phyloP scores from a whole-genome alignment of 2,113 vertebrate genomes.

The Hylia prasina region DNA sequence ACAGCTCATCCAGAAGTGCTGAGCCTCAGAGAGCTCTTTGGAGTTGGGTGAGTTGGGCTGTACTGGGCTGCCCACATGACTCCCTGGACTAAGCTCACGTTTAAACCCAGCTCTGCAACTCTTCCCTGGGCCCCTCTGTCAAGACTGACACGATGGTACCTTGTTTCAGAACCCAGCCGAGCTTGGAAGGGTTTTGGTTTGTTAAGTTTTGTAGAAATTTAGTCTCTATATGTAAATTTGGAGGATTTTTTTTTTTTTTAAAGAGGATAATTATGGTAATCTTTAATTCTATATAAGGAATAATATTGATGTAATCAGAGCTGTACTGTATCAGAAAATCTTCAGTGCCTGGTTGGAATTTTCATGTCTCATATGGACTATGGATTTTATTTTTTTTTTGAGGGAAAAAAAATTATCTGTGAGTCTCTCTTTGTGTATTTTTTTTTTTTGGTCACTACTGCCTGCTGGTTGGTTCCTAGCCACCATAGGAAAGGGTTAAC shows the following conservation, averaged over 20 bases:
- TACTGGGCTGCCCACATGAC: not conserved
- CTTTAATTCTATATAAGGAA: slow-evolving; percentile 46
- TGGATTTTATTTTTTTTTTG: slow-evolving; percentile 76
- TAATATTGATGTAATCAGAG: slow-evolving; percentile 57
- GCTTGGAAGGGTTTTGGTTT: slow-evolving; percentile 43
- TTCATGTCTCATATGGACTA: slow-evolving; percentile 54
- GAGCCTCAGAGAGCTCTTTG: not conserved
- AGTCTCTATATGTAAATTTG: slow-evolving; percentile 68
- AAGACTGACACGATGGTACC: not conserved
- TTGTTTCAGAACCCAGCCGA: slow-evolving; percentile 37
- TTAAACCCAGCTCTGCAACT: slow-evolving; percentile 15
- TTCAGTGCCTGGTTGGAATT: slow-evolving; percentile 50
- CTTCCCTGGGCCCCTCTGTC: not conserved
- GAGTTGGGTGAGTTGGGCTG: not conserved
- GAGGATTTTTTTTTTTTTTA: slow-evolving; percentile 40
- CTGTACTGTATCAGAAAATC: slow-evolving; percentile 34
- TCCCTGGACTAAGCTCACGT: not conserved
- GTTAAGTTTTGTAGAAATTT: slow-evolving; percentile 66
- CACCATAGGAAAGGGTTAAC: not conserved
- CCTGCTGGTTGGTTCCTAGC: slow-evolving; percentile 53
- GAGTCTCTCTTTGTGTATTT: slow-evolving; percentile 52
- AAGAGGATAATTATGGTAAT: slow-evolving; percentile 44
- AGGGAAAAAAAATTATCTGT: slow-evolving; percentile 58
- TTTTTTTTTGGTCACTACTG: slow-evolving; percentile 2
- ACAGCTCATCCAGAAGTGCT: not conserved